Evolutionary conservation across 30 jellyfish, hydroid and myxozoan species (phyloP).

Genomic region (Hydractinia symbiolongicarpus): DNA sequence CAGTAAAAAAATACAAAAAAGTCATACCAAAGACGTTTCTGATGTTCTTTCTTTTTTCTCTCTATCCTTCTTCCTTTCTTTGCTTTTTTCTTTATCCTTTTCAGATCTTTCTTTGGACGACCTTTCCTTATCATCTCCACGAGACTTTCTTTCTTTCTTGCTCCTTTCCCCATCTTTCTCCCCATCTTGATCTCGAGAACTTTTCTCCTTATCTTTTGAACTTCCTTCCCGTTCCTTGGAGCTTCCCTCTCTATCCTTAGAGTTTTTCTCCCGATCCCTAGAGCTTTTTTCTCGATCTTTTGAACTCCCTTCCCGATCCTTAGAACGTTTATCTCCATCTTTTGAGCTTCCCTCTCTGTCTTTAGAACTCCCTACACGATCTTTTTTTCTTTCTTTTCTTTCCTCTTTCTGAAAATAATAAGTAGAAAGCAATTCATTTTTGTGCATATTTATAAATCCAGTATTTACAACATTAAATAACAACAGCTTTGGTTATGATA

Average conservation of each 20-base stretch:
- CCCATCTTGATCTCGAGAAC: slow-evolving; percentile 26
- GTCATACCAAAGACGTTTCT: background rate
- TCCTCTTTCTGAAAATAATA: slow-evolving; percentile 22
- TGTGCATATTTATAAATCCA: no score
- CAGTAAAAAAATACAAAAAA: background rate
- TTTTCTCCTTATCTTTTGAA: slow-evolving; percentile 37
- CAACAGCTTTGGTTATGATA: no score
- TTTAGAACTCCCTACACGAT: slow-evolving; percentile 25
- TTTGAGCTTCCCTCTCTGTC: slow-evolving; percentile 41
- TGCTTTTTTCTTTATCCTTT: slow-evolving; percentile 33
- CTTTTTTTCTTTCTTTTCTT: slow-evolving; percentile 19
- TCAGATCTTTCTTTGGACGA: slow-evolving; percentile 13
- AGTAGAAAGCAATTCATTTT: background rate
- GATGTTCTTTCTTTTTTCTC: slow-evolving; percentile 44
- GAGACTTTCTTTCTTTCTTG: background rate
- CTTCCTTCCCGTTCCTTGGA: slow-evolving; percentile 30
- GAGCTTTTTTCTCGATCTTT: slow-evolving; percentile 7
- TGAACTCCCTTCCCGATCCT: slow-evolving; percentile 21
- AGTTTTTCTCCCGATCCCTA: slow-evolving; percentile 5
- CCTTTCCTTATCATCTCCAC: background rate
- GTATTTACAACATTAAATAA: no score
- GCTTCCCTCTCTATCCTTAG: slow-evolving; percentile 26
- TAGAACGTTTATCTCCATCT: slow-evolving; percentile 33
- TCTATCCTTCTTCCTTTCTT: slow-evolving; percentile 40
- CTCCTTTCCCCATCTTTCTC: slow-evolving; percentile 12